Base-by-base conservation (phyloP, 2,888 invertebrate species). In the Aelia acuminata region DNA sequence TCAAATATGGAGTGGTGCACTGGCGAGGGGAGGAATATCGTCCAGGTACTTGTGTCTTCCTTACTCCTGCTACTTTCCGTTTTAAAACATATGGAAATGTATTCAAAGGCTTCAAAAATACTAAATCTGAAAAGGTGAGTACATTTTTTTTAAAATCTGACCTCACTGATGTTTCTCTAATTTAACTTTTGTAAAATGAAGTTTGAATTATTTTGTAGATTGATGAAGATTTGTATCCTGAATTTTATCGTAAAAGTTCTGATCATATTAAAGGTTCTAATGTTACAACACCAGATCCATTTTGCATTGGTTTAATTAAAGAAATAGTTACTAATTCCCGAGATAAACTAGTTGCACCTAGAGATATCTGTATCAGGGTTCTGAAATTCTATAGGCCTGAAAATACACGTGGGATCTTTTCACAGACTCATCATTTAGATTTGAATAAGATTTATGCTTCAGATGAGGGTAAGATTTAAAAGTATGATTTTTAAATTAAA, bases 381-480 rank as follows among this genome's bases (percentile, higher is more conserved):
- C 94, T 94, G 90, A 94, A 96, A 90, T 93, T 97, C 91, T 96
- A 95, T 91, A 94, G 97, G 89, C 96, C 96, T 0, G 96, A 96
- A 92, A 95, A 96, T 91, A 96, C 96, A 0, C 94, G 94, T 90
- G 94, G 94, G 90, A 93, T 94, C 86, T 92, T 93, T 43, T 91
- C 92, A 87, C 91, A 93, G 26, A 93, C 94, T 0, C 94, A 95
- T 89, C 94, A 95, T 90, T 93, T 94, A 86, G 96, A 97, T 91
- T 92, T 96, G 22, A 96, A 96, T 91, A 92, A 95, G 89, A 92
- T 97, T 0, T 97, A 95, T 92, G 97, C 96, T 95, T 95, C 95
- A 89, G 94, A 96, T 22, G 96, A 96, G 93, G 94, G 96, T 93
- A 87, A 63, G 26, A 18, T 85, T 39, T 57, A 20, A 31, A 50